These are phyloP conservation scores for Hippocampus kuda DNA, from an alignment of 2,797 vertebrate genomes.

Conservation along the genomic window DNA sequence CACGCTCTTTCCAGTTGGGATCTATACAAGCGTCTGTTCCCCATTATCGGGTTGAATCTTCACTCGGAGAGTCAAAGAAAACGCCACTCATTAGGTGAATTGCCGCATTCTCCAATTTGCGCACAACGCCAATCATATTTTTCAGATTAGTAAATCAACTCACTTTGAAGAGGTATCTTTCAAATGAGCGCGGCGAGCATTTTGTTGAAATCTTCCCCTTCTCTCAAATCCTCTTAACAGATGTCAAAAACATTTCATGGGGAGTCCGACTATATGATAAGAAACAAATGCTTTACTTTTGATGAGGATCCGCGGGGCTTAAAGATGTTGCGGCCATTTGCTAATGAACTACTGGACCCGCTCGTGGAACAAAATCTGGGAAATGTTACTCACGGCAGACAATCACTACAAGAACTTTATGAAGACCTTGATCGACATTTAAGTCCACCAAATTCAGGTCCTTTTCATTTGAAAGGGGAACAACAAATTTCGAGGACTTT, in stretches of 20 bases:
- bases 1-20: conserved; percentile 48
- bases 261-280: conserved; percentile 7
- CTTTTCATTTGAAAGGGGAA: conserved; percentile 16
- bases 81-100: conserved; percentile 9
- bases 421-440: conserved; percentile 19
- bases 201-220: conserved; percentile 10
- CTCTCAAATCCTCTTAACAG: conserved; percentile 9
- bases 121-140: conserved; percentile 10
- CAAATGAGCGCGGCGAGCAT: not conserved
- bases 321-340: conserved; percentile 5
- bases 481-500: conserved; percentile 38
- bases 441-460: conserved; percentile 10
- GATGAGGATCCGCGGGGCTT: conserved; percentile 20
- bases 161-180: not conserved
- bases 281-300: conserved; percentile 17
- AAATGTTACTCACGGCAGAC: conserved; percentile 17
- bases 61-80: conserved; percentile 13
- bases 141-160: not conserved
- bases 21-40: conserved; percentile 55
- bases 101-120: conserved; percentile 22
- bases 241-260: conserved; percentile 14
- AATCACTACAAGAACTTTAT: conserved; percentile 20
- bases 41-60: conserved; percentile 38
- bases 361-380: conserved; percentile 24
- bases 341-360: conserved; percentile 29